Percentiles rank a stretch among this genome's conserved stretches.
Conservation (phyloP, 2,113 vertebrate species). For the Cariama cristata region DNA sequence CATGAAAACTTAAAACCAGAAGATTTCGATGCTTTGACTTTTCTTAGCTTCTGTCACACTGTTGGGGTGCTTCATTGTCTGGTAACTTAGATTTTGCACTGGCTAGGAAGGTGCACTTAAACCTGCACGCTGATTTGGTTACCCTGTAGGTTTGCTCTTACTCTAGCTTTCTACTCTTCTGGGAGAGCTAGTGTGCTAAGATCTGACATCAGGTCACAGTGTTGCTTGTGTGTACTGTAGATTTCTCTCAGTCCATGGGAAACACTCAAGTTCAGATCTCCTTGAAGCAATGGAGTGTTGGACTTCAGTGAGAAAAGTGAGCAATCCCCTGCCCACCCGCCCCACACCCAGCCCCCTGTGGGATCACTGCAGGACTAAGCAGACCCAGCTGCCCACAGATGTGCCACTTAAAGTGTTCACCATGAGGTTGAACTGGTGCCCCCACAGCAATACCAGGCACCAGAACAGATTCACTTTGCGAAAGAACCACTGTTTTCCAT, state of each 20-base stretch:
- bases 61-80: background rate
- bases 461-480: background rate
- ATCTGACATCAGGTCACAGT: background rate
- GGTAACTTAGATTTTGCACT: background rate
- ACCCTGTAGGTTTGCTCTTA: background rate
- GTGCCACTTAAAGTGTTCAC: background rate
- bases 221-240: background rate
- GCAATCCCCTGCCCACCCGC: fast-evolving
- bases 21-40: background rate
- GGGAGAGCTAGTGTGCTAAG: background rate
- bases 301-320: background rate
- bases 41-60: background rate
- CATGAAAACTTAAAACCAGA: background rate
- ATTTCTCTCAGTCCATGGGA: background rate
- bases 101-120: background rate
- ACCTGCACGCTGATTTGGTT: fast-evolving
- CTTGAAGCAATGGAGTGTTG: background rate
- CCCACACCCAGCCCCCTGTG: fast-evolving
- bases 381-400: background rate
- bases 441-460: background rate
- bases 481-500: background rate
- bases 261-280: background rate
- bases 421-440: no score
- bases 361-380: background rate
- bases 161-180: background rate